phyloP scores from a whole-genome alignment of 2,113 vertebrate species.

The Bambusicola thoracicus region DNA sequence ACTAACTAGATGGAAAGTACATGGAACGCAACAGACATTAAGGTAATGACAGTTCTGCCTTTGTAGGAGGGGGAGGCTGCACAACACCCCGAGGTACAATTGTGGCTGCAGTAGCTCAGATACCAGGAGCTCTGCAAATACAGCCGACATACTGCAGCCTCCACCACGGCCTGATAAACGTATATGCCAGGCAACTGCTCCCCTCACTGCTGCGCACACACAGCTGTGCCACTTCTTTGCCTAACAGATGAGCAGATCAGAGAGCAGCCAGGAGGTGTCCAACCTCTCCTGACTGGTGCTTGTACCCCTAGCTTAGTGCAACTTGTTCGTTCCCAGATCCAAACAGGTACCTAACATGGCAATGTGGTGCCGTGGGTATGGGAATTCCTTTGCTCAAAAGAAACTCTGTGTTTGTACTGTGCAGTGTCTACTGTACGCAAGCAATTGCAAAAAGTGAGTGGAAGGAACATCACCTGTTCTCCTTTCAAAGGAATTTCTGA shows the following conservation, averaged over 20 bases:
- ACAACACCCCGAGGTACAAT: neutral
- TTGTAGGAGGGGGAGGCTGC: rapidly evolving
- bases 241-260: too few species aligned
- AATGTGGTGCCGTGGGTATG: neutral
- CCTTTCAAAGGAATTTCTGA: neutral
- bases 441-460: neutral
- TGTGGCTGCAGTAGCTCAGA: neutral
- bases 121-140: neutral
- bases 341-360: rapidly evolving
- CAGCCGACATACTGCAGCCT: neutral
- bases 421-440: neutral
- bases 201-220: neutral
- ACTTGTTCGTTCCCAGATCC: neutral
- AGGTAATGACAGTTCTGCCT: neutral
- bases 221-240: too few species aligned
- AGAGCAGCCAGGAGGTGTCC: neutral
- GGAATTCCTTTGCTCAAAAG: neutral
- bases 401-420: neutral
- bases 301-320: neutral
- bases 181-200: rapidly evolving
- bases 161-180: rapidly evolving
- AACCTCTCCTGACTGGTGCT: too few species aligned
- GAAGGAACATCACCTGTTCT: neutral
- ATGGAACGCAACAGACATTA: neutral
- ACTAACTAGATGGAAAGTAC: neutral